phyloP scores from a whole-genome alignment of 1,140 invertebrate species.

The Procambarus clarkii region DNA sequence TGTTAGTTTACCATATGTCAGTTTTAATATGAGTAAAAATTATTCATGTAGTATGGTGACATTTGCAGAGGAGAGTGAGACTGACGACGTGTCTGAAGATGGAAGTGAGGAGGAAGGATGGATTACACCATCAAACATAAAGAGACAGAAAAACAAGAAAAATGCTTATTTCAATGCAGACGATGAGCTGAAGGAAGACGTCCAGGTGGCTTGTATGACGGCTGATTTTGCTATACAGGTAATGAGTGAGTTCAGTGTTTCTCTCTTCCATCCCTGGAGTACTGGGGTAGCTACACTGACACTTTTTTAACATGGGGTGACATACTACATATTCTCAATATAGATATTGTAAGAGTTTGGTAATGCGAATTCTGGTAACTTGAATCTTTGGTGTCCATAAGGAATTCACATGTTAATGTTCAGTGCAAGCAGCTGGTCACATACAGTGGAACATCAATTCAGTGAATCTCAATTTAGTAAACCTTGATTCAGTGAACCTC shows the following conservation, averaged over 20 bases:
- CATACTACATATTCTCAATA: no score
- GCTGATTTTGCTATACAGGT: conserved; percentile 95
- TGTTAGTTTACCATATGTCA: background rate
- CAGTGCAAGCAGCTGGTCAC: no score
- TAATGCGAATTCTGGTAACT: no score
- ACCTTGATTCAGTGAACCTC: no score
- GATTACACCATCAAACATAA: conserved; percentile 71
- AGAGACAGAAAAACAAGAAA: conserved; percentile 69
- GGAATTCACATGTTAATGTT: no score
- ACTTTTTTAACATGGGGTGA: no score
- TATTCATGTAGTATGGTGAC: background rate
- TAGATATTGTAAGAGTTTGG: no score
- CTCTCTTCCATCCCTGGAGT: no score
- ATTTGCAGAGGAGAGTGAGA: conserved; percentile 5
- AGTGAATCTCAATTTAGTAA: no score
- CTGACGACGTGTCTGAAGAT: conserved; percentile 78
- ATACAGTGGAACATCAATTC: no score
- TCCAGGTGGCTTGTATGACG: conserved; percentile 93
- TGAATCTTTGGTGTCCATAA: no score
- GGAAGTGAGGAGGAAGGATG: conserved; percentile 78
- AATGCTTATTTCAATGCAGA: conserved; percentile 13
- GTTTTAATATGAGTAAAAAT: background rate
- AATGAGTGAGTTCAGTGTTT: background rate
- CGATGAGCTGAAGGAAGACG: conserved; percentile 74
- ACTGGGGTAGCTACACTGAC: no score